Evolutionary conservation across 2,113 vertebrate species (phyloP), one percentile per base, ranked within the genome.

Genomic region (Sorex fumeus): DNA sequence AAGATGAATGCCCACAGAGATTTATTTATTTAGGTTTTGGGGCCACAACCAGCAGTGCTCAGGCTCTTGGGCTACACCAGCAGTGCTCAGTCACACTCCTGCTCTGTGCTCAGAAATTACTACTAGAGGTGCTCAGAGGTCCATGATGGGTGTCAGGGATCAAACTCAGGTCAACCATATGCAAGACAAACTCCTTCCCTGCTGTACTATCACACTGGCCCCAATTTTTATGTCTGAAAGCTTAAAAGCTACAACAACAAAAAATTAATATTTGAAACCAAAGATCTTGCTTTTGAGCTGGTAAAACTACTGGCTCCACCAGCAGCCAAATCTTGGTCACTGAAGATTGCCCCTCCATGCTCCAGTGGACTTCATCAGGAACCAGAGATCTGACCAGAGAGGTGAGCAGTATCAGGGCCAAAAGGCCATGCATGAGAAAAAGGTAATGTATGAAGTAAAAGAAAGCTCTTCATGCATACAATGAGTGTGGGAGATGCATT

Each of bases 311-410:
- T 10, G 0, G 40, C 47, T 88, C 82, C n/a, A 69, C 32, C 50
- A 75, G 40, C 32, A 87, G 28, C 70, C 69, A 90, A 34, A 93
- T 32, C 28, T 83, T 76, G 85, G 84, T 84, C 40, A 79, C 43
- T 28, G 32, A 45, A 70, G 12, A 8, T 40, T 36, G 53, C n/a
- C 91, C 69, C 72, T 87, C 69, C 8, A 8, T 95, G 81, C 67
- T 36, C 45, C 90, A 87, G n/a, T 67, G 76, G 45, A 47, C 90
- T 95, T 67, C 93, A 94, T 67, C 89, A n/a, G 69, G 12, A 79
- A 75, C 40, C 32, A 91, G 64, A 90, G 74, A 79, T 79, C 66
- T 86, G 34, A 19, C 67, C 40, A 87, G 30, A 84, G 85, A 32
- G 91, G 64, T 25, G 40, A 86, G 60, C 74, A 57, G 11, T 16